Base-by-base conservation (phyloP, 2,797 vertebrate genomes). In the Champsocephalus esox region DNA sequence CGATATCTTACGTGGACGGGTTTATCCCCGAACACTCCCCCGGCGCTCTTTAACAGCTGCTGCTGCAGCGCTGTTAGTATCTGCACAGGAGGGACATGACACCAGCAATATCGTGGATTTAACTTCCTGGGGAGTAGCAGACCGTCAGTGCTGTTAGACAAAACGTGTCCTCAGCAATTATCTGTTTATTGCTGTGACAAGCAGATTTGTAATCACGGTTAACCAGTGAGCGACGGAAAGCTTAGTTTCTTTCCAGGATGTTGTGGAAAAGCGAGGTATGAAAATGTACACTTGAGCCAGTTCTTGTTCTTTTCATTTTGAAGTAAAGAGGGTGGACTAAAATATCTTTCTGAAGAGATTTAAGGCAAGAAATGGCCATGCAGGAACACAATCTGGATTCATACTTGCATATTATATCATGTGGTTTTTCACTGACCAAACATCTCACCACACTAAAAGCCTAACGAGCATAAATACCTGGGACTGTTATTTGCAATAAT, bases 241-340 rank as follows among this genome's bases (percentile, higher is more conserved):
- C 64, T 58, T 75, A 69, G 59, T 66, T 34, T 28, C 44, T 79
- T 80, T 75, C 51, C 66, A 81, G 80, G 75, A 61, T 75, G 75
- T 69, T 75, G 66, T 73, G 64, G 51, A 70, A 79, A 83, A 24
- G 52, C 32, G 0, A 62, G 54, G 63, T 13, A 16, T 57, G 34
- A 43, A 80, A 71, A 73, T n/a, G 51, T 50, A 73, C n/a, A 28
- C 52, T 55, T 50, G 44, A 65, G 66, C 75, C 70, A 55, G 49
- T 44, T 56, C 46, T 61, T 44, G 38, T 73, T 34, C 43, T 52
- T 49, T 75, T n/a, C 66, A 19, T 54, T 38, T 38, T 38, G 7
- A 38, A 38, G 34, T 38, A 0, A 38, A 38, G 34, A 38, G 6
- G 34, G 34, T 38, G 34, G 8, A 38, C 34, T 38, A 9, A 38